Base-by-base conservation (phyloP, 2,113 vertebrate species). In the Etheostoma cragini region DNA sequence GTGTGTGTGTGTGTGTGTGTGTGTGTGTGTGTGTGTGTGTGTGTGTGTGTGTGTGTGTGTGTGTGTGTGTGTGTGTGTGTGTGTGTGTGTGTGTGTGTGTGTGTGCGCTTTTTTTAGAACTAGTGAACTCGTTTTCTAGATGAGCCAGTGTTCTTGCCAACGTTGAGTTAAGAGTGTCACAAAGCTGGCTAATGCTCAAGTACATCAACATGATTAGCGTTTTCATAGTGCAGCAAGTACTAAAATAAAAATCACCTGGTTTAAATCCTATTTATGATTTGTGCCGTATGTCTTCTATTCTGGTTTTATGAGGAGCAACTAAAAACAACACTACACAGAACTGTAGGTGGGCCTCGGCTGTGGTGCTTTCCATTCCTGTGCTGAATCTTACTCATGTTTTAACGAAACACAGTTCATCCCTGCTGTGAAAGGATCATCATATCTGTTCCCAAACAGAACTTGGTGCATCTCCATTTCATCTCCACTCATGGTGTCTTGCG, bases 121-220 rank as follows among this genome's bases (percentile, higher is more conserved):
- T 21, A 62, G 61, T 79, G 57, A 78, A 78, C n/a, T 54, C 35
- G 24, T 58, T 73, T 70, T 83, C 22, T 67, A n/a, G n/a, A n/a
- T n/a, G n/a, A n/a, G n/a, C n/a, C n/a, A n/a, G n/a, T 24, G 24
- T 72, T 84, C 46, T 38, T 66, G 67, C 87, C 77, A 82, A 47
- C 45, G 76, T 60, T 50, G 15, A 68, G 17, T 54, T 50, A 69
- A 72, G 65, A 88, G 81, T 76, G 70, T 80, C 60, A 53, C 63
- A 77, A 76, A 87, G 49, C 57, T 82, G 78, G 82, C 70, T 30
- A n/a, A 60, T 16, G 72, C 76, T 79, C 58, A 33, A 63, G 26
- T 61, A 46, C 72, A 67, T 54, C 35, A 2, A 52, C 46, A 38
- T 50, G 38, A 69, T 63, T 62, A 0, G 61, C 60, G 61, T 70